phyloP scores from a whole-genome alignment of 1,140 invertebrate genomes.

The Hypsibius dujardini region DNA sequence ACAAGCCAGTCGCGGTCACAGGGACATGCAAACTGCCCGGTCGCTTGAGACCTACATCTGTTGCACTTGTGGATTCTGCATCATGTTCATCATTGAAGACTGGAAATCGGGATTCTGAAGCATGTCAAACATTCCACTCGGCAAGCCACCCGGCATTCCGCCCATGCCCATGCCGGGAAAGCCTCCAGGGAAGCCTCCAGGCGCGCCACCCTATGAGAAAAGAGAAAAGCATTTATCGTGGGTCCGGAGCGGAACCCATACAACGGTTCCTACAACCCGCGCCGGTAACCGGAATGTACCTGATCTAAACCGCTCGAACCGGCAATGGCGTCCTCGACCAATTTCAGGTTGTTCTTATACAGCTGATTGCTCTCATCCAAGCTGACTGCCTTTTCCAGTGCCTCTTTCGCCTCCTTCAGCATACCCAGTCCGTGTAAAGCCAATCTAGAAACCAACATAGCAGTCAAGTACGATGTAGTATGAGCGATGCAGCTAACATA shows the following conservation, averaged over 20 bases:
- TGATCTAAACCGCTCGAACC: neutral
- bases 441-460: conserved; percentile 40
- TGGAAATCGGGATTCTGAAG: conserved; percentile 6
- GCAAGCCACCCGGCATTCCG: neutral
- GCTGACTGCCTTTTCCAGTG: conserved; percentile 68
- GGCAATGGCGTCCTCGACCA: conserved; percentile 10
- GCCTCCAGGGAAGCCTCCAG: neutral
- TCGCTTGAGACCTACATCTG: conserved; percentile 1
- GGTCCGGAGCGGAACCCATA: no score
- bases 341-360: conserved; percentile 63
- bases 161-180: conserved; percentile 1
- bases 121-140: conserved; percentile 12
- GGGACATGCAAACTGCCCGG: neutral
- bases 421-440: conserved; percentile 64
- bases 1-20: neutral
- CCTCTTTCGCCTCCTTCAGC: conserved; percentile 59
- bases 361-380: conserved; percentile 80
- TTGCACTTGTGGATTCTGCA: conserved; percentile 15
- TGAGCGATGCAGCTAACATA: neutral
- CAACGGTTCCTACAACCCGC: no score
- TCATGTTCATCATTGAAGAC: conserved; percentile 8
- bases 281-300: no score
- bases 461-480: neutral
- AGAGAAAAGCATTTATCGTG: no score
- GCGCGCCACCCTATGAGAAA: neutral